Conservation (phyloP, 2,797 vertebrate genomes). For the Limnodromus scolopaceus region DNA sequence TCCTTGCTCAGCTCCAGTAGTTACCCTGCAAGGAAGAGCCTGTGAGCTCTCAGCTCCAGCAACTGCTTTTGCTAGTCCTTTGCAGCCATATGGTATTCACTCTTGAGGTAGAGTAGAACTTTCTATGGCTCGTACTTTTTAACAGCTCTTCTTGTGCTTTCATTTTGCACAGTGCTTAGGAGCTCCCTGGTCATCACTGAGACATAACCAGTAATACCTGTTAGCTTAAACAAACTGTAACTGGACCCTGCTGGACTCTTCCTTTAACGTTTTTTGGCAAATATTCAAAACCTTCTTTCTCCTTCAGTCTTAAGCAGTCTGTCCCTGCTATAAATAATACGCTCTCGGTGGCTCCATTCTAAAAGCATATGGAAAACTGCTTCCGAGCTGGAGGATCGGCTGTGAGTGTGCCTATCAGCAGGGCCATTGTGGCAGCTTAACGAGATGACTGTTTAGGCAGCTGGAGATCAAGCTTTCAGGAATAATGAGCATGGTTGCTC, state of each 20-base stretch:
- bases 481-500: background rate
- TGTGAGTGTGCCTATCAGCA: background rate
- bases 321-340: background rate
- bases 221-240: background rate
- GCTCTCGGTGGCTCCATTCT: background rate
- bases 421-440: background rate
- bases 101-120: background rate
- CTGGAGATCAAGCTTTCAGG: background rate
- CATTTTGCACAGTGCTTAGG: background rate
- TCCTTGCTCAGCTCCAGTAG: background rate
- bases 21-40: background rate
- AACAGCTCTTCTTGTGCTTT: background rate
- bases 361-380: background rate
- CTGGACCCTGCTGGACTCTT: background rate
- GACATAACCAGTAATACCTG: background rate
- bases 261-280: background rate
- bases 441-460: background rate
- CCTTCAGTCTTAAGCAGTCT: background rate
- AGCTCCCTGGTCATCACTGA: background rate
- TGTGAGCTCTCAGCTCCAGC: background rate
- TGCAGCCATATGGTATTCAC: background rate
- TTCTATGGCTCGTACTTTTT: background rate
- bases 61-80: background rate
- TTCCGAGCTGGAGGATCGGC: background rate
- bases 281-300: background rate